Conservation (phyloP, 2,797 vertebrate species). For the Xiphorhynchus erythropygius region DNA sequence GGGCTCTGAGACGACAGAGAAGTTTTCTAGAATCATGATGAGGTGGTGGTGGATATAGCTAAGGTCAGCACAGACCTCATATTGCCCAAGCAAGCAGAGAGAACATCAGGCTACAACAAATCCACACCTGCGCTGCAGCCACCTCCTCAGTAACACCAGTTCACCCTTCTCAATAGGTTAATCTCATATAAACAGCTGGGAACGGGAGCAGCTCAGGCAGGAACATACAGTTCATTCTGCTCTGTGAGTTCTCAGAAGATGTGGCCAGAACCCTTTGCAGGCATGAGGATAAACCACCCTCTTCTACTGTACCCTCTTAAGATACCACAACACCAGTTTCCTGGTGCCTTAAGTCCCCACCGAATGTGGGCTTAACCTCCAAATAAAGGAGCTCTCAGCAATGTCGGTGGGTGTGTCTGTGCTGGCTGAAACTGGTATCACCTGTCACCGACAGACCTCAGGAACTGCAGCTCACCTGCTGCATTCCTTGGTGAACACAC, state of each 20-base stretch:
- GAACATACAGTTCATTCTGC: not conserved
- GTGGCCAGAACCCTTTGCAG: not conserved
- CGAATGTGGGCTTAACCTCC: not conserved
- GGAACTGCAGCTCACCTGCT: not conserved
- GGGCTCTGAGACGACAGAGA: not conserved
- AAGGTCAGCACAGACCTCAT: not conserved
- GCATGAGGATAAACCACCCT: not conserved
- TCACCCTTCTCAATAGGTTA: not conserved
- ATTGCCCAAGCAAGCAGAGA: not conserved
- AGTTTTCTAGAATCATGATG: not conserved
- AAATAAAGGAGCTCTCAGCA: not conserved
- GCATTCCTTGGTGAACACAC: not conserved
- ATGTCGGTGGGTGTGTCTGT: too few relatives aligned
- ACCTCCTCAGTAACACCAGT: not conserved
- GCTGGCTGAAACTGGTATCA: not conserved
- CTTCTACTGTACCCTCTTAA: not conserved
- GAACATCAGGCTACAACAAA: not conserved
- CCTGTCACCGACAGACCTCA: fast-evolving
- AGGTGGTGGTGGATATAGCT: not conserved
- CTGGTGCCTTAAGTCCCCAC: not conserved
- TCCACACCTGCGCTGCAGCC: not conserved
- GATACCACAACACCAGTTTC: not conserved
- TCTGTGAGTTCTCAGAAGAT: not conserved
- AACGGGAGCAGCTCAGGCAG: not conserved
- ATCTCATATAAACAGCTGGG: fast-evolving